phyloP scores from a whole-genome alignment of 2,888 invertebrate species.

The Nebria brevicollis region DNA sequence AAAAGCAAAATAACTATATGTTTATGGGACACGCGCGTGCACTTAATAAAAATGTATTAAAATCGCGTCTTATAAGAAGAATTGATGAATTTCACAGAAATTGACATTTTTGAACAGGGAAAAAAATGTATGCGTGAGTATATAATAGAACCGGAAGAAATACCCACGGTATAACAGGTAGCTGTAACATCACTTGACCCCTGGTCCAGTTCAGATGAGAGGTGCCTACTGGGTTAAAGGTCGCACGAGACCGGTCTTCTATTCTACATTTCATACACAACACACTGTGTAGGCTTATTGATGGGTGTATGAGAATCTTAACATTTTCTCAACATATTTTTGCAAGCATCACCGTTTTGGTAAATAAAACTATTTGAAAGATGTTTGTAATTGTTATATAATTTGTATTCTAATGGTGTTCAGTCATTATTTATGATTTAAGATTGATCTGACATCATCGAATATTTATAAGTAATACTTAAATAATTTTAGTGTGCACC shows the following conservation, averaged over 20 bases:
- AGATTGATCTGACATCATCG: background rate
- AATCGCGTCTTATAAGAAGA: no score
- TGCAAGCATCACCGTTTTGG: background rate
- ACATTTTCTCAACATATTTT: background rate
- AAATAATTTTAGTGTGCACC: background rate
- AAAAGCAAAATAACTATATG: background rate
- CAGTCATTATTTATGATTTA: background rate
- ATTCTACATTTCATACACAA: background rate
- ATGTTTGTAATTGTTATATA: no score
- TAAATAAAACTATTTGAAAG: no score
- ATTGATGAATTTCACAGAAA: no score
- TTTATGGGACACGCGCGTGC: background rate
- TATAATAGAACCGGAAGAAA: background rate
- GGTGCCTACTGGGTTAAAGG: slow-evolving; percentile 16
- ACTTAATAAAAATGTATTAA: background rate
- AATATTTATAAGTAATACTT: background rate
- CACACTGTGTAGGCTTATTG: background rate
- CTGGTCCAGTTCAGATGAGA: slow-evolving; percentile 6
- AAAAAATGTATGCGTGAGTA: background rate
- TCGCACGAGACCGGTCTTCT: slow-evolving; percentile 18
- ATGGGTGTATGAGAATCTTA: background rate
- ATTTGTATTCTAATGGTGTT: background rate
- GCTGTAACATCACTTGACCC: slow-evolving; percentile 3
- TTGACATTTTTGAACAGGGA: no score
- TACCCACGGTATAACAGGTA: slow-evolving; percentile 4